phyloP scores from a whole-genome alignment of 2,797 vertebrate species.

The Eremophila alpestris region DNA sequence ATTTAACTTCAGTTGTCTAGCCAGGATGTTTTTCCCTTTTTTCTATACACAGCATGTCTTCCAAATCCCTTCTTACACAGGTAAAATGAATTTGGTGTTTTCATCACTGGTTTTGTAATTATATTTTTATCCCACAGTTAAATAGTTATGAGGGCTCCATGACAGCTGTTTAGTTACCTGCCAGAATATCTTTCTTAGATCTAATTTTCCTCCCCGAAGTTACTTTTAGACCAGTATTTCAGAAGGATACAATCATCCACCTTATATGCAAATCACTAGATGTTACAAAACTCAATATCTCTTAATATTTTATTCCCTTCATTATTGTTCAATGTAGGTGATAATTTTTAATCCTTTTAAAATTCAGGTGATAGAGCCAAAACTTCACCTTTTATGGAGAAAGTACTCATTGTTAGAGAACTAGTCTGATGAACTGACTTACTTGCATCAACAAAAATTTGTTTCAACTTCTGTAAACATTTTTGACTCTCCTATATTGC shows the following conservation, averaged over 20 bases:
- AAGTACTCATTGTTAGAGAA: background rate
- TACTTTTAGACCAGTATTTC: background rate
- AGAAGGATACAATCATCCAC: background rate
- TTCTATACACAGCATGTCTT: background rate
- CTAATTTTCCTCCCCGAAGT: background rate
- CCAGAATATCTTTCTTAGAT: background rate
- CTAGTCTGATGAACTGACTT: background rate
- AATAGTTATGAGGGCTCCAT: background rate
- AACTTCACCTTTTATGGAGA: background rate
- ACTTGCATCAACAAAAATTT: background rate
- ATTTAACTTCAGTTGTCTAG: background rate
- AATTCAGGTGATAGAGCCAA: background rate
- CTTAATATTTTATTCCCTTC: background rate
- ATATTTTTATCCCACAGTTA: background rate
- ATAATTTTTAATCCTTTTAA: background rate
- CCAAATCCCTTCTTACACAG: background rate
- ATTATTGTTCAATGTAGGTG: background rate
- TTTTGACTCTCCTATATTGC: background rate
- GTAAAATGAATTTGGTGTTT: background rate
- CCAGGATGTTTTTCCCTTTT: background rate
- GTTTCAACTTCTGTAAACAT: background rate
- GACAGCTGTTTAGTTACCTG: background rate
- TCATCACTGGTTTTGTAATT: background rate
- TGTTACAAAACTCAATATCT: background rate
- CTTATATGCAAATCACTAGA: background rate